These are phyloP conservation scores for Anthoptus insignis DNA, from an alignment of 2,888 invertebrate genomes.

Conservation along the genomic window DNA sequence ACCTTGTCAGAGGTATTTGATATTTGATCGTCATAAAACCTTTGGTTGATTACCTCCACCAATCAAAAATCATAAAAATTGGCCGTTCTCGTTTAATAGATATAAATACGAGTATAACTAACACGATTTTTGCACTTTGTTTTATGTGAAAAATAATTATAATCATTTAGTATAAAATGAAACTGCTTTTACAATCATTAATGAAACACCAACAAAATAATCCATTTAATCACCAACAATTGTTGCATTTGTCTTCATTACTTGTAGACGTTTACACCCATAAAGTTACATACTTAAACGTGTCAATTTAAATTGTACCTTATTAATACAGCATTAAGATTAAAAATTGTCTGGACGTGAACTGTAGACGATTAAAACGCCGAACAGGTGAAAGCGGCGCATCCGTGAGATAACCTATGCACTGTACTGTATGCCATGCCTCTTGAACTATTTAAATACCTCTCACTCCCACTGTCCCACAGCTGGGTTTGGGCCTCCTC, in stretches of 20 bases:
- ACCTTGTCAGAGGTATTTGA: too few relatives aligned
- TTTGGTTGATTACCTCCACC: too few relatives aligned
- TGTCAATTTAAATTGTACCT: neutral
- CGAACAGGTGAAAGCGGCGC: conserved; percentile 74
- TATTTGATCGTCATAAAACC: too few relatives aligned
- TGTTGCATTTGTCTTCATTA: conserved; percentile 39
- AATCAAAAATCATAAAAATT: too few relatives aligned
- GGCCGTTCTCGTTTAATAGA: too few relatives aligned
- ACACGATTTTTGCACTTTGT: too few relatives aligned
- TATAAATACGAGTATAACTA: too few relatives aligned
- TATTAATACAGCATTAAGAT: neutral
- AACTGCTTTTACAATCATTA: too few relatives aligned
- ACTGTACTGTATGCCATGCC: conserved; percentile 66
- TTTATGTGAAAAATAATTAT: too few relatives aligned
- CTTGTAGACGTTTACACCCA: conserved; percentile 32
- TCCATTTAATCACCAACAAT: conserved; percentile 22
- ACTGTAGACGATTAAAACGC: conserved; percentile 27
- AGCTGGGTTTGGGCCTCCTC: too few relatives aligned
- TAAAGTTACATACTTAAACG: conserved; percentile 18
- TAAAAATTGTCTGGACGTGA: neutral
- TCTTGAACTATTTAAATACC: conserved; percentile 13
- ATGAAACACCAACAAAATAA: conserved; percentile 28
- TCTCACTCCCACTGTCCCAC: too few relatives aligned
- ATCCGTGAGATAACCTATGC: conserved; percentile 80
- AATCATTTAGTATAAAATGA: too few relatives aligned